Base-by-base conservation (phyloP, 1,140 invertebrate species). In the Drosophila lini region DNA sequence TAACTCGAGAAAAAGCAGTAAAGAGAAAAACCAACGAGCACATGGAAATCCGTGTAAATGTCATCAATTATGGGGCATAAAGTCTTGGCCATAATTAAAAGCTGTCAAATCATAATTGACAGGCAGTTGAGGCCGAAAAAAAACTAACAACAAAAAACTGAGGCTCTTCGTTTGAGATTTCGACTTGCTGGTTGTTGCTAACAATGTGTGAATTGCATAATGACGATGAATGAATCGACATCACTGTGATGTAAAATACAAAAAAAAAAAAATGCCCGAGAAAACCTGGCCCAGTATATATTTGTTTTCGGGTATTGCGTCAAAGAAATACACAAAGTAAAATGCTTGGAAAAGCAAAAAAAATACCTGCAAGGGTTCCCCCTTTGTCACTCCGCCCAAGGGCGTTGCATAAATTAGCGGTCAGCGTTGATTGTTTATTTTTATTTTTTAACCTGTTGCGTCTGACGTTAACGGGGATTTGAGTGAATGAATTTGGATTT, bases 201-300 rank as follows among this genome's bases (percentile, higher is more conserved):
- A 88, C 77, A 83, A 89, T 89, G 80, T 83, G 82, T 83, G 55
- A 88, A 86, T 86, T 86, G 83, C 82, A 88, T 86, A 86, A 85
- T 77, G 64, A 74, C 58, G 40, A 65, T 44, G 65, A 34, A 70
- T 68, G 59, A 68, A 55, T 55, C 41, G 63, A 68, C 63, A 70
- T 70, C 67, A 56, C 38, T 47, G 62, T 70, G 67, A 68, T 70
- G 67, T 57, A 69, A 70, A 69, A n/a, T 25, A 3, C 0, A 19
- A 2, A 22, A 10, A 44, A 22, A 10, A 44, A 44, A 34, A 60
- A 68, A 40, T 70, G 64, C 67, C 63, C 67, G 48, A 68, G 63
- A 56, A 70, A 70, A 70, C 61, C 28, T 52, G 38, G 45, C 60
- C 36, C 60, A 50, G 45, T 48, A 42, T 28, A 10, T 10, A 11